phyloP scores from a whole-genome alignment of 2,113 vertebrate species.

The Amblyopsis rosae region DNA sequence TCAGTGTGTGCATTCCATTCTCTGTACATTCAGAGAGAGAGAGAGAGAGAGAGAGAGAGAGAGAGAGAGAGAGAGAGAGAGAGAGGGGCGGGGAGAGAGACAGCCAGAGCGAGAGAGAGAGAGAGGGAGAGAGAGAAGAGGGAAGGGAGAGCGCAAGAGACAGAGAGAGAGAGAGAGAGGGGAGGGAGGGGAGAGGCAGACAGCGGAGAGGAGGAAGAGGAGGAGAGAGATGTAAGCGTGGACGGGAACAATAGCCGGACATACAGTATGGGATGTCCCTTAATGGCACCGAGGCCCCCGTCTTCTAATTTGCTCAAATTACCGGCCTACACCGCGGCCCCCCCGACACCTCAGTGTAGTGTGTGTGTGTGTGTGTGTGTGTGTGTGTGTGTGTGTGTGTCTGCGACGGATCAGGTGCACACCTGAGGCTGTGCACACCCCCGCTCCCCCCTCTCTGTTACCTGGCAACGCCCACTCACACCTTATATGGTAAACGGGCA shows the following conservation, averaged over 20 bases:
- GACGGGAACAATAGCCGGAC: conserved; percentile 61
- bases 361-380: conserved; percentile 1
- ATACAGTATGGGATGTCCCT: conserved; percentile 54
- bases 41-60: not conserved
- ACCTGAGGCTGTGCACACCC: conserved; percentile 5
- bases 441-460: too few relatives aligned
- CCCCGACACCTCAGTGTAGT: conserved; percentile 38
- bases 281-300: conserved; percentile 64
- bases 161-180: not conserved
- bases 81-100: conserved; percentile 30
- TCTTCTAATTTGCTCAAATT: conserved; percentile 79
- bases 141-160: conserved; percentile 36
- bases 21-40: conserved; percentile 34
- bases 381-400: conserved; percentile 10
- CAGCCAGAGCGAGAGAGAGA: conserved; percentile 43
- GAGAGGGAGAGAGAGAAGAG: conserved; percentile 63
- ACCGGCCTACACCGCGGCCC: conserved; percentile 63
- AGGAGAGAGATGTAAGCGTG: conserved; percentile 62
- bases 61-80: not conserved
- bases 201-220: conserved; percentile 52
- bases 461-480: not conserved
- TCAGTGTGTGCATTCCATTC: conserved; percentile 42
- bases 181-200: conserved; percentile 34
- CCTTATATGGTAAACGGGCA: not conserved
- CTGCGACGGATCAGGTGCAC: not conserved